Evolutionary conservation across 2,888 invertebrate genomes (phyloP).

Genomic region (Ectemnius cavifrons): DNA sequence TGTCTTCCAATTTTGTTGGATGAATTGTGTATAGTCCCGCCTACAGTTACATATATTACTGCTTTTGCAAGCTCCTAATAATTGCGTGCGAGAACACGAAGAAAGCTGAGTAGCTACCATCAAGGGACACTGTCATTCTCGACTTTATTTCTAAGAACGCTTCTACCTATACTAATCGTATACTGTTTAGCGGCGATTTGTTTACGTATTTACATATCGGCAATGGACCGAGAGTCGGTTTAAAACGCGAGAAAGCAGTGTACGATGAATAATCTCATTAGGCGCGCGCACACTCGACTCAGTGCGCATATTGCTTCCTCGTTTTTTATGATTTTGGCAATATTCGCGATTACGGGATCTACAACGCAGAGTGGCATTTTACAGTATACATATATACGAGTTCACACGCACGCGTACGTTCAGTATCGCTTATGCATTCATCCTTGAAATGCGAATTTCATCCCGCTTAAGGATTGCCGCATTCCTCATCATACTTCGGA

Average conservation of each 20-base stretch:
- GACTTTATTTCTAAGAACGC: too few relatives aligned
- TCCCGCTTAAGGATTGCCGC: slow-evolving; percentile 13
- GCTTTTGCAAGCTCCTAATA: too few relatives aligned
- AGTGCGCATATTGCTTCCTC: too few relatives aligned
- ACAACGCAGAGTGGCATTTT: not conserved
- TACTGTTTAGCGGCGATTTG: not conserved
- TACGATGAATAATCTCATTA: slow-evolving; percentile 3
- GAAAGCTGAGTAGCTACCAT: too few relatives aligned
- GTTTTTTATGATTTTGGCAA: too few relatives aligned
- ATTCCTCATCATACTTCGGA: too few relatives aligned
- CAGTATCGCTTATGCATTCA: not conserved
- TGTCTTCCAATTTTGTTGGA: not conserved
- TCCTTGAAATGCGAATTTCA: slow-evolving; percentile 30
- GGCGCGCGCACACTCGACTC: too few relatives aligned
- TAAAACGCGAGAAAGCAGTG: not conserved
- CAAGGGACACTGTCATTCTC: too few relatives aligned
- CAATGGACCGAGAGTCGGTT: not conserved
- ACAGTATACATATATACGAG: not conserved
- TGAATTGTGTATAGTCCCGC: too few relatives aligned
- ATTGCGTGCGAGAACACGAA: too few relatives aligned
- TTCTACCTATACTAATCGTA: not conserved
- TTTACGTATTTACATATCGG: too few relatives aligned
- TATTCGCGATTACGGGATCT: not conserved
- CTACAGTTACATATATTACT: too few relatives aligned
- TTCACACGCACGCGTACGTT: slow-evolving; percentile 13